Evolutionary conservation across 1,140 invertebrate species (phyloP).

Genomic region (Drosophila melanogaster): Release_6_plus_ISO1_MT NC_004354.4:4843001-4843500

Average conservation of each 20-base stretch:
- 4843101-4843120: neutral
- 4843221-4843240: no score
- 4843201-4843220: neutral
- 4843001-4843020: no score
- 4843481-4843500: constrained; percentile 15
- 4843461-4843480: constrained; percentile 32
- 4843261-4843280: constrained; percentile 4
- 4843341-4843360: constrained; percentile 48
- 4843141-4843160: neutral
- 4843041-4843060: neutral
- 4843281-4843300: constrained; percentile 20
- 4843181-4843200: neutral
- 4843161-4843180: neutral
- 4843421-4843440: constrained; percentile 53
- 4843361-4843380: constrained; percentile 25
- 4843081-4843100: neutral
- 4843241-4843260: no score
- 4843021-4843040: neutral
- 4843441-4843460: constrained; percentile 59
- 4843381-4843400: constrained; percentile 3
- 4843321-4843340: constrained; percentile 24
- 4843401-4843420: constrained; percentile 15
- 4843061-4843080: neutral
- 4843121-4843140: neutral
- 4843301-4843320: constrained; percentile 20